Percentiles rank a stretch among this genome's conserved stretches.
phyloP scores from a whole-genome alignment of 2,888 invertebrate genomes.

The Gastrophysa polygoni region DNA sequence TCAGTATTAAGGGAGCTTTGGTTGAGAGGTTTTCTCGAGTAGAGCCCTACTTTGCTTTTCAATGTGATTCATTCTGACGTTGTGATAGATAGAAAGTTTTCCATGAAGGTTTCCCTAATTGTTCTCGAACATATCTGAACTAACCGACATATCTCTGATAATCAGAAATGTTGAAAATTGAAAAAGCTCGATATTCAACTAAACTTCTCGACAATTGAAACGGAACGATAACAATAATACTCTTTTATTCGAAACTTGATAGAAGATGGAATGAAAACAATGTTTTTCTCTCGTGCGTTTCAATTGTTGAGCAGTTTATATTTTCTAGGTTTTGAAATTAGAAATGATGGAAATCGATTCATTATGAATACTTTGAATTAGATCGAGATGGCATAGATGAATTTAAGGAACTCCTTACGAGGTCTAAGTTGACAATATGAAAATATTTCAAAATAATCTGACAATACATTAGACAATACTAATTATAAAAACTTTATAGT shows the following conservation, averaged over 20 bases:
- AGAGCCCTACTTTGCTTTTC: conserved; percentile 28
- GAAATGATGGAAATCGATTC: too few relatives aligned
- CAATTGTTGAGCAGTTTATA: too few relatives aligned
- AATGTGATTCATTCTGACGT: conserved; percentile 25
- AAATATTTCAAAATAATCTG: conserved; percentile 22
- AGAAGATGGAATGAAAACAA: too few relatives aligned
- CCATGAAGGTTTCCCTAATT: background rate
- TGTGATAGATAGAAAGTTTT: conserved; percentile 23
- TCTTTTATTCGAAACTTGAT: too few relatives aligned
- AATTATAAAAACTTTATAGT: conserved; percentile 34
- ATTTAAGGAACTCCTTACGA: conserved; percentile 16
- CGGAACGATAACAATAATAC: too few relatives aligned
- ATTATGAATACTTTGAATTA: background rate
- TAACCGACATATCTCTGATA: background rate
- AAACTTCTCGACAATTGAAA: too few relatives aligned
- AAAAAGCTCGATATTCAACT: conserved; percentile 12
- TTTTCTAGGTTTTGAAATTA: too few relatives aligned
- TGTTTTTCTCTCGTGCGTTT: too few relatives aligned
- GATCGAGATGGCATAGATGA: conserved; percentile 4
- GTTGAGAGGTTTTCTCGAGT: conserved; percentile 26
- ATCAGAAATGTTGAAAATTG: conserved; percentile 23
- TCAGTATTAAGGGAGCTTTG: conserved; percentile 12
- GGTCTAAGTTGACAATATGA: conserved; percentile 40
- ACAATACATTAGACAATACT: conserved; percentile 44
- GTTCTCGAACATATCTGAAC: background rate